These are phyloP conservation scores for Trachelus tabidus DNA, from an alignment of 2,888 invertebrate species.

Conservation along the genomic window DNA sequence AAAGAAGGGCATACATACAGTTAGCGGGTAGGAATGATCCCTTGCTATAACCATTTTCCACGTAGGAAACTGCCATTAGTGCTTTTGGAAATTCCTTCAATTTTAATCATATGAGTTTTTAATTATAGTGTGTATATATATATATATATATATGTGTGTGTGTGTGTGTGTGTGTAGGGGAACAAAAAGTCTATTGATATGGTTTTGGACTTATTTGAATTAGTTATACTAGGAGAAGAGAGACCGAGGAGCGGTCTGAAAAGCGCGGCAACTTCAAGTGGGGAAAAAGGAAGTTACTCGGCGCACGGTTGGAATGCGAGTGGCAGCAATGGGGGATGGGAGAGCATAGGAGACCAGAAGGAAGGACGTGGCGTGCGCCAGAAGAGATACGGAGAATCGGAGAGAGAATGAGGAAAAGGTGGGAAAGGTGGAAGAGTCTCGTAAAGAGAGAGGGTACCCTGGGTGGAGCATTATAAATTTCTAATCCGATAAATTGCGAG, in stretches of 20 bases:
- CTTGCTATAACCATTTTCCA: neutral
- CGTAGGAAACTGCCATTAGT: neutral
- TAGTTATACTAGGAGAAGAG: neutral
- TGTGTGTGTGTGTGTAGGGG: too few species aligned
- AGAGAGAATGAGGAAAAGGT: neutral
- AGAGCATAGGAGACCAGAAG: neutral
- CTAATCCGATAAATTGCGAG: conserved; percentile 13
- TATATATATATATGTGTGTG: neutral
- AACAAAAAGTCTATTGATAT: conserved; percentile 7
- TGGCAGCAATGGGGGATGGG: neutral
- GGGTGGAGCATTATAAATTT: conserved; percentile 11
- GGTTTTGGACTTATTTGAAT: neutral
- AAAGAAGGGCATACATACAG: neutral
- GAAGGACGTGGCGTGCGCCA: neutral
- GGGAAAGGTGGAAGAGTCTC: conserved; percentile 3
- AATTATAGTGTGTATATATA: neutral
- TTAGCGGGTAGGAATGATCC: neutral
- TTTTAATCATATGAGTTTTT: neutral
- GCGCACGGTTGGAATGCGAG: neutral
- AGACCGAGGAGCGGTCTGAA: neutral
- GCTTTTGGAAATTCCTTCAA: neutral
- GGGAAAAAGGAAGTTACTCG: neutral
- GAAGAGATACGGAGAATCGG: conserved; percentile 10
- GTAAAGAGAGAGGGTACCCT: neutral
- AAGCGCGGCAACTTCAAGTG: neutral